phyloP scores from a whole-genome alignment of 1,140 invertebrate genomes.

The Heliconius melpomene region DNA sequence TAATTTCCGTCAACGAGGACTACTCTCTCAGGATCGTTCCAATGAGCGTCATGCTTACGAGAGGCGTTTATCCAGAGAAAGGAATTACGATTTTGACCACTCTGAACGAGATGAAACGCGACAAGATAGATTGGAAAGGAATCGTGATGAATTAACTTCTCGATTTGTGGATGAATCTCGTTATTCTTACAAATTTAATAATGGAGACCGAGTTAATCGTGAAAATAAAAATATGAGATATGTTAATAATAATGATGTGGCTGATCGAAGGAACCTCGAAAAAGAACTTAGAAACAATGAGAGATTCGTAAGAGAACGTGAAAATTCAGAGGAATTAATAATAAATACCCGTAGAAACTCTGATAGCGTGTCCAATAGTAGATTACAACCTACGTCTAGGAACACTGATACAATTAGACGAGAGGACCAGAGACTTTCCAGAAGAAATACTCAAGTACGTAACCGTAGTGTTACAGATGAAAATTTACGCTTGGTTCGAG shows the following conservation, averaged over 20 bases:
- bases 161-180: background rate
- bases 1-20: background rate
- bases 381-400: background rate
- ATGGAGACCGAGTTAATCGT: conserved; percentile 1
- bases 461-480: background rate
- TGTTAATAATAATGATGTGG: background rate
- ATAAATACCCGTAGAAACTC: background rate
- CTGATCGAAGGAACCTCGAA: background rate
- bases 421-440: background rate
- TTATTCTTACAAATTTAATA: background rate
- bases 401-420: background rate
- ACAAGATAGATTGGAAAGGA: background rate
- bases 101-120: background rate
- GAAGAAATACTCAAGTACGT: background rate
- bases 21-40: background rate
- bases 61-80: background rate
- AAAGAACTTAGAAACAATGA: background rate
- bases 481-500: background rate
- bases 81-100: background rate
- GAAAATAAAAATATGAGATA: background rate
- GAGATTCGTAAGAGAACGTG: background rate
- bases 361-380: background rate
- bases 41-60: background rate
- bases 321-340: background rate
- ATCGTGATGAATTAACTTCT: background rate